Conservation (phyloP, 1,140 invertebrate genomes). For the Episyrphus balteatus region DNA sequence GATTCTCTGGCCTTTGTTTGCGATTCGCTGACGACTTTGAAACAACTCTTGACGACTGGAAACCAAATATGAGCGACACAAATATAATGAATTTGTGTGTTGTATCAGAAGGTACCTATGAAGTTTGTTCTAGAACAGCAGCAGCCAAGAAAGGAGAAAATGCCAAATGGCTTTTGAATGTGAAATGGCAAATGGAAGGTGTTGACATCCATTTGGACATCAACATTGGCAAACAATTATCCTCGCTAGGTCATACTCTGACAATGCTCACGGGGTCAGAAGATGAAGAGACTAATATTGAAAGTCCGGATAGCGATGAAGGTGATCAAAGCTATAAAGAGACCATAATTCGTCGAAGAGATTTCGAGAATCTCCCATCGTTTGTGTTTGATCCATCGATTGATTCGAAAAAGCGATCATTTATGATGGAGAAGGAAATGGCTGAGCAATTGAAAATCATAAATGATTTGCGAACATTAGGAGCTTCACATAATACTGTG, state of each 20-base stretch:
- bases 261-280: slow-evolving; percentile 86
- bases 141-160: slow-evolving; percentile 75
- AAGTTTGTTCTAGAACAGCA: slow-evolving; percentile 86
- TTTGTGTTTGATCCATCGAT: slow-evolving; percentile 78
- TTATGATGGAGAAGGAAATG: slow-evolving; percentile 95
- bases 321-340: slow-evolving; percentile 49
- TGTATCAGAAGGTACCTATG: slow-evolving; percentile 96
- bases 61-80: slow-evolving; percentile 73
- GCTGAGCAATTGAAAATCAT: slow-evolving; percentile 92
- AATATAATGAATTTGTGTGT: slow-evolving; percentile 89
- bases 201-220: slow-evolving; percentile 95
- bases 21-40: slow-evolving; percentile 96
- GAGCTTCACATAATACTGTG: slow-evolving; percentile 83
- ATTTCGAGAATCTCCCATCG: slow-evolving; percentile 62
- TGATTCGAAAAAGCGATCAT: slow-evolving; percentile 79
- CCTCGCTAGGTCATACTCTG: slow-evolving; percentile 84
- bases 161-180: slow-evolving; percentile 96
- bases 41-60: slow-evolving; percentile 93
- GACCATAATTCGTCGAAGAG: slow-evolving; percentile 31
- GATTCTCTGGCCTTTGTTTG: slow-evolving; percentile 79
- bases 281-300: slow-evolving; percentile 61
- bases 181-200: slow-evolving; percentile 98
- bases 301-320: slow-evolving; percentile 66
- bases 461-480: slow-evolving; percentile 77
- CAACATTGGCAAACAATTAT: slow-evolving; percentile 90